Evolutionary conservation across 2,797 vertebrate species (phyloP).

Genomic region (Artibeus jamaicensis): DNA sequence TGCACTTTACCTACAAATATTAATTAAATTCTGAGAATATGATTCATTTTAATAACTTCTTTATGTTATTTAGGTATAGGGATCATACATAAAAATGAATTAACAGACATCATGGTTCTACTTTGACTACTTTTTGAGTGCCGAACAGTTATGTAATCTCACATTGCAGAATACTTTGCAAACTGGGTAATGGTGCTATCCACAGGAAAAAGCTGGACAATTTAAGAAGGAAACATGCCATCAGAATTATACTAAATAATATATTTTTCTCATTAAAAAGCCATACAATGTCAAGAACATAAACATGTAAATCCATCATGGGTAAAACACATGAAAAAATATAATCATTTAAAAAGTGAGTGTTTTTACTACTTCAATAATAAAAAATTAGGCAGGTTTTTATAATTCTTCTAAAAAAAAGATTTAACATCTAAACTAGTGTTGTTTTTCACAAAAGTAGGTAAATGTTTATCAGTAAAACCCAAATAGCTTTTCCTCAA

Average conservation of each 20-base stretch:
- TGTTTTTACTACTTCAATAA: conserved; percentile 37
- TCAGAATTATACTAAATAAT: not conserved
- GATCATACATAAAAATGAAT: not conserved
- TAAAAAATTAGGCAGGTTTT: conserved; percentile 48
- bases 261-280: conserved; percentile 20
- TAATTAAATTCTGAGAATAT: not conserved
- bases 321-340: conserved; percentile 8
- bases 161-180: not conserved
- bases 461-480: conserved; percentile 53
- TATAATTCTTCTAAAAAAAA: conserved; percentile 58
- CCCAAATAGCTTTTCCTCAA: not conserved
- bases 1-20: not conserved
- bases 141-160: not conserved
- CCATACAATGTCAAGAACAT: conserved; percentile 16
- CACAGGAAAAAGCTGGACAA: not conserved
- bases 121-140: not conserved
- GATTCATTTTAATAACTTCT: not conserved
- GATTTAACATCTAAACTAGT: conserved; percentile 38
- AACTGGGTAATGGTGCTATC: not conserved
- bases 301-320: conserved; percentile 53
- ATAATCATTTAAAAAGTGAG: conserved; percentile 3
- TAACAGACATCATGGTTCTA: not conserved
- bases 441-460: conserved; percentile 17
- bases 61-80: not conserved
- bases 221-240: not conserved